A percentile compares a stretch with the other conserved stretches of the same genome.
These are phyloP conservation scores for Orius insidiosus DNA, from an alignment of 1,140 invertebrate genomes.

Conservation along the genomic window DNA sequence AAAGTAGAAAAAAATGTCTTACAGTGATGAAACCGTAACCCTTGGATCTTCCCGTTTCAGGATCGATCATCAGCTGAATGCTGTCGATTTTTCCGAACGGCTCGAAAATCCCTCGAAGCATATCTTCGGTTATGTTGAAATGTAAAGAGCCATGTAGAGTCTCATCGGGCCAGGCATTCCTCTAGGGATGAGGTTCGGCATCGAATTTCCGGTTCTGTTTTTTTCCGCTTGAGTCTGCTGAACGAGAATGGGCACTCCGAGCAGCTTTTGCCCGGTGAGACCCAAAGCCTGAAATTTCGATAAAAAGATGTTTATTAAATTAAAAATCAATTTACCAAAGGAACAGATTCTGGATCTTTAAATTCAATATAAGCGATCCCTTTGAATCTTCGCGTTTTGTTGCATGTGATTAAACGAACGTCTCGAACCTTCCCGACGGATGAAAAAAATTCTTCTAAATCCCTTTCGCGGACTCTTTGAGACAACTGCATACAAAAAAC, in stretches of 20 bases:
- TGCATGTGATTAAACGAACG: conserved; percentile 96
- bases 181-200: conserved; percentile 65
- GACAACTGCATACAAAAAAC: conserved; percentile 97
- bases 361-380: conserved; percentile 99
- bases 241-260: conserved; percentile 96
- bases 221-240: conserved; percentile 98
- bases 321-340: conserved; percentile 47
- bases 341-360: conserved; percentile 91
- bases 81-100: conserved; percentile 98
- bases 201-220: conserved; percentile 77
- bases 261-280: conserved; percentile 83
- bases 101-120: conserved; percentile 96
- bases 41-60: conserved; percentile 85
- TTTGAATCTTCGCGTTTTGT: conserved; percentile 96
- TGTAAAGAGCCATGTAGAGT: conserved; percentile 95
- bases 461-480: conserved; percentile 80
- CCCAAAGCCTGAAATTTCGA: conserved; percentile 62
- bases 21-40: conserved; percentile 97
- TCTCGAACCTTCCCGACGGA: conserved; percentile 92
- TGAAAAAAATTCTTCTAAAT: conserved; percentile 98
- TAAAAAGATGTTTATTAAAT: conserved; percentile 9
- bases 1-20: conserved; percentile 27
- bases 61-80: conserved; percentile 90
- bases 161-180: conserved; percentile 79
- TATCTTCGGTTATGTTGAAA: conserved; percentile 98